Evolutionary conservation across 1,140 invertebrate genomes (phyloP).

Genomic region (Drosophila ohnishii): DNA sequence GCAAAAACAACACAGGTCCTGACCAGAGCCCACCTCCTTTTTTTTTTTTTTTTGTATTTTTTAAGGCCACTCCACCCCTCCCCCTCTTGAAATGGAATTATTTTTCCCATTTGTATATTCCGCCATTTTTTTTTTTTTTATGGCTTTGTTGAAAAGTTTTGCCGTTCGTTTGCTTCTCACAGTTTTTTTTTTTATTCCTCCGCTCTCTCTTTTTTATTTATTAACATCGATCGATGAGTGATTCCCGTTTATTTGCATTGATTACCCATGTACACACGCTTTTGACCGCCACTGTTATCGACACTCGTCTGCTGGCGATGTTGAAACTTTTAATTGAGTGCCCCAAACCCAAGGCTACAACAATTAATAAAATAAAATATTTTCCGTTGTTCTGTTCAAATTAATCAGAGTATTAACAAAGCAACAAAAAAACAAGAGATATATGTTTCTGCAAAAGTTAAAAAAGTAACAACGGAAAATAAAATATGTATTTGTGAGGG

Average conservation of each 20-base stretch:
- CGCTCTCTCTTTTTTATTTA: slow-evolving; percentile 38
- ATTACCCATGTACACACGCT: slow-evolving; percentile 68
- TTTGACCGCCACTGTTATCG: slow-evolving; percentile 71
- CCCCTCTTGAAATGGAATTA: slow-evolving; percentile 59
- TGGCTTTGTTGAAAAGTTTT: slow-evolving; percentile 66
- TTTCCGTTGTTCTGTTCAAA: slow-evolving; percentile 31
- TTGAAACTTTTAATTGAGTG: slow-evolving; percentile 76
- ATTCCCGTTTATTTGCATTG: slow-evolving; percentile 67
- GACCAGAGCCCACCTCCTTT: background rate
- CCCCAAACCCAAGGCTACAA: slow-evolving; percentile 41
- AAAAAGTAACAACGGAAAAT: background rate
- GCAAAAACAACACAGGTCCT: slow-evolving; percentile 27
- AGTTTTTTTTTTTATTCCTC: slow-evolving; percentile 3
- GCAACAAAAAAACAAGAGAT: slow-evolving; percentile 19
- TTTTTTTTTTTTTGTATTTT: background rate
- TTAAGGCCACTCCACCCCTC: background rate
- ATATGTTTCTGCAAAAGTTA: slow-evolving; percentile 14
- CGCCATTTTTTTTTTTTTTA: slow-evolving; percentile 63
- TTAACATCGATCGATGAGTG: slow-evolving; percentile 64
- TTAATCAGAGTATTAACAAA: slow-evolving; percentile 42
- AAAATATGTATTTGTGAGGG: background rate
- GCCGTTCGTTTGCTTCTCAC: slow-evolving; percentile 8
- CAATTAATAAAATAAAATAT: slow-evolving; percentile 77
- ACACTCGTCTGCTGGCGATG: slow-evolving; percentile 66
- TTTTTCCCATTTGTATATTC: slow-evolving; percentile 68